phyloP scores from a whole-genome alignment of 2,113 vertebrate genomes.

The Vidua chalybeata region DNA sequence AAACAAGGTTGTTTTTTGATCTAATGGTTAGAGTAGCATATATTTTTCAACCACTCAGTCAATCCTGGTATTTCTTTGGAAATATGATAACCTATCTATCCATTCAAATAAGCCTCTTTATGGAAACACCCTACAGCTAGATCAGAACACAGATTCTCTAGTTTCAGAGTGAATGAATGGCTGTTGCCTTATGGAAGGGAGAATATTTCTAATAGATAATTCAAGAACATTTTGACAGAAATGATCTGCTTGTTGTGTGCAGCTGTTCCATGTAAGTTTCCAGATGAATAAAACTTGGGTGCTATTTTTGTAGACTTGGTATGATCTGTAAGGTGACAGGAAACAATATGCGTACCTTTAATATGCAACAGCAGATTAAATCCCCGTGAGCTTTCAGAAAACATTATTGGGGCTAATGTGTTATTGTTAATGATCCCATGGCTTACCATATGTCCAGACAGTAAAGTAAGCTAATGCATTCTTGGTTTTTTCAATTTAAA shows the following conservation, averaged over 20 bases:
- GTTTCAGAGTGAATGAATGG: not conserved
- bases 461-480: not conserved
- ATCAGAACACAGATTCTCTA: not conserved
- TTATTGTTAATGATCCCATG: conserved; percentile 21
- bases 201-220: not conserved
- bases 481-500: not conserved
- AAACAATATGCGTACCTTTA: not conserved
- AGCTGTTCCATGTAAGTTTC: not conserved
- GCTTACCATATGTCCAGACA: conserved; percentile 18
- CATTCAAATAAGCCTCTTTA: not conserved
- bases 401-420: not conserved
- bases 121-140: not conserved
- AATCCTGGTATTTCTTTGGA: not conserved
- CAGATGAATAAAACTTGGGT: not conserved
- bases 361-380: conserved; percentile 8
- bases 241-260: not conserved
- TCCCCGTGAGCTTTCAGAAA: conserved; percentile 20
- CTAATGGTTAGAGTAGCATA: not conserved
- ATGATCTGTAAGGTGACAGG: not conserved
- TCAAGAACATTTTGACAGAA: not conserved
- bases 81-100: not conserved
- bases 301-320: not conserved
- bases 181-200: not conserved
- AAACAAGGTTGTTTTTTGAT: not conserved
- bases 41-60: not conserved